Evolutionary conservation across 2,113 vertebrate genomes (phyloP).

Genomic region (Pimephales promelas): DNA sequence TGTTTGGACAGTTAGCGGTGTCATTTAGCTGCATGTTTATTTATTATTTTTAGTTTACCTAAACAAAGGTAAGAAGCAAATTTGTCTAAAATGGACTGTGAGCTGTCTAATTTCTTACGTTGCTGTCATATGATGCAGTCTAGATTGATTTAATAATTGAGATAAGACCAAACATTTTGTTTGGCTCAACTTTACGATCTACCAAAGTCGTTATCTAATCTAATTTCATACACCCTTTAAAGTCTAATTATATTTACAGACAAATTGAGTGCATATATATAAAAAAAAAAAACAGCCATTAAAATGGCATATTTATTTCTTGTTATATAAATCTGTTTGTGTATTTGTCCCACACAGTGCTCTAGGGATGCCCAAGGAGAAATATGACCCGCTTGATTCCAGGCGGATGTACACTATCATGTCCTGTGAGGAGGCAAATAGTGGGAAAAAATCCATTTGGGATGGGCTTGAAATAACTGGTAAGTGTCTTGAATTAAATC

Average conservation of each 20-base stretch:
- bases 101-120: no score
- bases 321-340: neutral
- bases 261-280: no score
- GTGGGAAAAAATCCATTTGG: conserved; percentile 98
- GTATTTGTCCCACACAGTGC: conserved; percentile 59
- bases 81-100: neutral
- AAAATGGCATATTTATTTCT: neutral
- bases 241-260: no score
- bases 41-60: neutral
- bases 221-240: no score
- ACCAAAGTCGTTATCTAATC: no score
- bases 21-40: neutral
- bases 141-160: no score
- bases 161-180: no score
- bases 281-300: no score
- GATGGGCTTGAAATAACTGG: conserved; percentile 98
- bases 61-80: neutral
- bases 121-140: no score
- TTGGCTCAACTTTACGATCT: no score
- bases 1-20: neutral
- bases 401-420: conserved; percentile 99
- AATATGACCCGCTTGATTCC: conserved; percentile 97
- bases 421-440: conserved; percentile 95
- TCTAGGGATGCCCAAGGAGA: conserved; percentile 98
- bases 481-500: conserved; percentile 61